These are phyloP conservation scores for Perca fluviatilis DNA, from an alignment of 2,113 vertebrate genomes.

Conservation along the genomic window DNA sequence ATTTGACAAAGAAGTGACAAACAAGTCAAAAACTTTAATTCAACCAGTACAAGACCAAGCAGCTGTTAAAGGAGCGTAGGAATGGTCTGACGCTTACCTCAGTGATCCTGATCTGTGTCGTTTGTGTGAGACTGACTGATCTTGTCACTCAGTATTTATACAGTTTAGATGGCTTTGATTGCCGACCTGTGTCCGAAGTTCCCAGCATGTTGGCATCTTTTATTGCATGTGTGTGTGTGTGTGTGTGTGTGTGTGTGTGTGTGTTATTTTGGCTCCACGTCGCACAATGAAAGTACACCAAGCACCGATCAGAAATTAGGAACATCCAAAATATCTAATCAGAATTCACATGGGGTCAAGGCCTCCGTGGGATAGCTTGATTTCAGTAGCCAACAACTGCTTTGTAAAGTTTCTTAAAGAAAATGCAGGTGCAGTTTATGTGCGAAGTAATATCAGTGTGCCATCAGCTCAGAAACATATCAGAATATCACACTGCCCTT, in stretches of 20 bases:
- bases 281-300: conserved; percentile 25
- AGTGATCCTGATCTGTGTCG: conserved; percentile 37
- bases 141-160: conserved; percentile 71
- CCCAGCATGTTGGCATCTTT: conserved; percentile 75
- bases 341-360: background rate
- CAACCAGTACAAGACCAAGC: too few relatives aligned
- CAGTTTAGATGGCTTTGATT: background rate
- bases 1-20: background rate
- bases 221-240: conserved; percentile 64
- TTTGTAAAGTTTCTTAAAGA: background rate
- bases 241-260: conserved; percentile 15
- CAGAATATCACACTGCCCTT: background rate
- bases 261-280: conserved; percentile 74
- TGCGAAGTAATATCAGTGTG: background rate
- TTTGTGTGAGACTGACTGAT: conserved; percentile 13
- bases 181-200: conserved; percentile 77
- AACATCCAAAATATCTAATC: background rate
- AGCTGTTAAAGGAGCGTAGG: background rate
- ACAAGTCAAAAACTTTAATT: background rate
- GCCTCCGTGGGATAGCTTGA: background rate
- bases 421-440: background rate
- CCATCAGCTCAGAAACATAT: background rate
- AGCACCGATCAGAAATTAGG: background rate
- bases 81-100: conserved; percentile 36
- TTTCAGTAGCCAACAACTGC: background rate